Evolutionary conservation across 1,140 invertebrate species (phyloP).

Genomic region (Geopemphigus sp.): DNA sequence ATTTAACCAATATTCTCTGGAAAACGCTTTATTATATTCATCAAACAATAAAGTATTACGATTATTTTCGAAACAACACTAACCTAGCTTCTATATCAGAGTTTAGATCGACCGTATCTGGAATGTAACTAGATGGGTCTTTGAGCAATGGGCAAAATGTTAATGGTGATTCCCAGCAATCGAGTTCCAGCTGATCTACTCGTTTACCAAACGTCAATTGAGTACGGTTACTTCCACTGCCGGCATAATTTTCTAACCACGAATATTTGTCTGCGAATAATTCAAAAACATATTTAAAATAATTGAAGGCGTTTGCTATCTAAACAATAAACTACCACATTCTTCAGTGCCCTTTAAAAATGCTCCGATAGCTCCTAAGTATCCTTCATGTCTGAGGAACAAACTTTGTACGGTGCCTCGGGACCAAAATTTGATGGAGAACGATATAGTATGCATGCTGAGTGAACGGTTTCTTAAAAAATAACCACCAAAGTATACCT

Average conservation of each 20-base stretch:
- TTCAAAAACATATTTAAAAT: background rate
- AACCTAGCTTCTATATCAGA: constrained; percentile 75
- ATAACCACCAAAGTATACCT: constrained; percentile 75
- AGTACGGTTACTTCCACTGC: constrained; percentile 65
- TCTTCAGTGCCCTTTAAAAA: constrained; percentile 72
- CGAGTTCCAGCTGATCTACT: constrained; percentile 69
- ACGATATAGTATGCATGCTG: constrained; percentile 74
- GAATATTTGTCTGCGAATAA: constrained; percentile 61
- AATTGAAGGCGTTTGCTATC: no score
- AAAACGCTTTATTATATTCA: constrained; percentile 37
- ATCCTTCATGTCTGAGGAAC: constrained; percentile 76
- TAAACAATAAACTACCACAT: constrained; percentile 55
- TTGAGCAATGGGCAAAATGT: constrained; percentile 67
- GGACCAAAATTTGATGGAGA: constrained; percentile 75
- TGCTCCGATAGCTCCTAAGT: constrained; percentile 74
- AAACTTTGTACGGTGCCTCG: constrained; percentile 69
- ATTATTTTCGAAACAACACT: constrained; percentile 16
- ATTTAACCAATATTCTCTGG: constrained; percentile 84
- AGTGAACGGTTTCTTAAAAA: constrained; percentile 74
- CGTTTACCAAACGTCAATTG: constrained; percentile 56
- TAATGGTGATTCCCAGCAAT: constrained; percentile 64
- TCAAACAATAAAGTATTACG: constrained; percentile 13
- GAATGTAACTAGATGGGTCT: constrained; percentile 69
- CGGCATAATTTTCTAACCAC: constrained; percentile 76
- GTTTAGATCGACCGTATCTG: constrained; percentile 86